phyloP scores from a whole-genome alignment of 2,888 invertebrate species.

The Lasioglossum calceatum region DNA sequence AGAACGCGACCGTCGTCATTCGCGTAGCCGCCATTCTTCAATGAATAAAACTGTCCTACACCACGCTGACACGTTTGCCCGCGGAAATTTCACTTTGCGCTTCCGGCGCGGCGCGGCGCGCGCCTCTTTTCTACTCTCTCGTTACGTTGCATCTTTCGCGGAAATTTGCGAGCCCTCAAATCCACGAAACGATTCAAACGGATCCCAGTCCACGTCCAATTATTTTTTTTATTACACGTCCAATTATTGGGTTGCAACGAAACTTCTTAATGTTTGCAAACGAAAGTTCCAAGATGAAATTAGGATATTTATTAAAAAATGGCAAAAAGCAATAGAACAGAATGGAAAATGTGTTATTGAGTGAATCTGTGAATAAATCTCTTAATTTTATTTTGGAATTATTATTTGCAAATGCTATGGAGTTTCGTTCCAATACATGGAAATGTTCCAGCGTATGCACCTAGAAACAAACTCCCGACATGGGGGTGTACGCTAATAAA shows the following conservation, averaged over 20 bases:
- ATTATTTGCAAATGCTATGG: no score
- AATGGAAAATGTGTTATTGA: no score
- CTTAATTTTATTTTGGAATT: no score
- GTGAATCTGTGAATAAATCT: no score
- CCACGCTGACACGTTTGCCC: not conserved
- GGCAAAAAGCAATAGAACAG: no score
- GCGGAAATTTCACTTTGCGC: slow-evolving; percentile 3
- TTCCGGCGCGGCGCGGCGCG: not conserved
- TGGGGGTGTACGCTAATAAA: no score
- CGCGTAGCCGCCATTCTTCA: slow-evolving; percentile 30
- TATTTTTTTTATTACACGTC: no score
- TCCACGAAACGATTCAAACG: not conserved
- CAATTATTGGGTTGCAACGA: no score
- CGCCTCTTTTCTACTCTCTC: not conserved
- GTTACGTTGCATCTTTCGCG: not conserved
- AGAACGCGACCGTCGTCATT: slow-evolving; percentile 23
- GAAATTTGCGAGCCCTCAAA: not conserved
- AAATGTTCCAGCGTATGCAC: not conserved
- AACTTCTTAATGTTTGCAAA: no score
- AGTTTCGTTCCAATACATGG: no score
- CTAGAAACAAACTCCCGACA: not conserved
- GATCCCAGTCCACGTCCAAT: not conserved
- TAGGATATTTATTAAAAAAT: no score
- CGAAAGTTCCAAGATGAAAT: no score
- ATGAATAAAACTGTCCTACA: slow-evolving; percentile 32